Base-by-base conservation (phyloP, 2,797 vertebrate species). In the Anabas testudineus region DNA sequence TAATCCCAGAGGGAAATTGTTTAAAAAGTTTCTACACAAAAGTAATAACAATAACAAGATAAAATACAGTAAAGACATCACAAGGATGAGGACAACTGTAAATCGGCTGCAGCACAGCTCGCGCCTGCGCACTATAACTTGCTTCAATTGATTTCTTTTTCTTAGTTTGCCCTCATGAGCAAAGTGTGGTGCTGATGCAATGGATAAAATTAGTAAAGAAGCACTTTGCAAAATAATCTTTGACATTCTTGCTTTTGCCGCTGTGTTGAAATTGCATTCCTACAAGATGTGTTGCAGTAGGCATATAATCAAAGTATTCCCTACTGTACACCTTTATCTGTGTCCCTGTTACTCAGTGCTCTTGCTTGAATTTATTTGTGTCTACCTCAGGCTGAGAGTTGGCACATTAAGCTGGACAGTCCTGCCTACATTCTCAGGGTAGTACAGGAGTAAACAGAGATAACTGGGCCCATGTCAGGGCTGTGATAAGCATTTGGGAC, bases 361-460 rank as follows among this genome's bases (percentile, higher is more conserved):
- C 36, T 21, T 53, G 64, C 54, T 68, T 39, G 37, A 51, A 37
- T 76, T 16, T 57, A 47, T 79, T 58, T 68, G 28, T 13, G 68
- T 55, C n/a, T 61, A 18, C 57, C 61, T 66, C 28, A 8, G 67
- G 39, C 64, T 64, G 58, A 68, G 70, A 28, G 70, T 49, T 41
- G 26, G 15, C 14, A 6, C 63, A 53, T 64, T 66, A 61, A 67
- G 52, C 58, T 59, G 66, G 57, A 74, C 67, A 32, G 52, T 51
- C 21, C 74, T 73, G 77, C 66, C 60, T 59, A 49, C 42, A 13
- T 88, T 84, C 88, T 84, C 86, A 81, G 67, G 67, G 45, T 55
- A 51, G 64, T 13, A 48, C 49, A 64, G 62, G 59, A 30, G 68
- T 76, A 86, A 88, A 88, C 67, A 78, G 52, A 87, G 79, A 87